A percentile compares a stretch with the other conserved stretches of the same genome.
Evolutionary conservation across 2,888 invertebrate genomes (phyloP).

Genomic region (Oscheius sp.): DNA sequence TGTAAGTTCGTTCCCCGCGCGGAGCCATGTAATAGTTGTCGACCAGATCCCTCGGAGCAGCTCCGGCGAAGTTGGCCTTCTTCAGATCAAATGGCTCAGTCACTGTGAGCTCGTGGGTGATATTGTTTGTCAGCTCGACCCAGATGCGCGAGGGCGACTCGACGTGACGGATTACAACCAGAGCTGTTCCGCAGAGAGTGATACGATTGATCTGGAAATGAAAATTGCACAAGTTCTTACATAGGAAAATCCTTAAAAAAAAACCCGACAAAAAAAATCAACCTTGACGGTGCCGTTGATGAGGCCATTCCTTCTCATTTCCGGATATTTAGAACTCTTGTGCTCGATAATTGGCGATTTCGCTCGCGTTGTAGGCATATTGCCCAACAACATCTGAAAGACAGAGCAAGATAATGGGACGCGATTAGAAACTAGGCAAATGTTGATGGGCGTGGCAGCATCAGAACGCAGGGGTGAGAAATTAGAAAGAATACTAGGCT

Average conservation of each 20-base stretch:
- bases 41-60: neutral
- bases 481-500: neutral
- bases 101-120: slow-evolving; percentile 40
- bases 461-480: neutral
- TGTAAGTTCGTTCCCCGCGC: slow-evolving; percentile 41
- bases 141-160: slow-evolving; percentile 52
- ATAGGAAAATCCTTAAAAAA: too few relatives aligned
- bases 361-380: slow-evolving; percentile 14
- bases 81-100: slow-evolving; percentile 51
- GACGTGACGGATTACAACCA: slow-evolving; percentile 42
- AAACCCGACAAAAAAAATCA: neutral
- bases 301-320: slow-evolving; percentile 28
- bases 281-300: slow-evolving; percentile 5
- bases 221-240: neutral
- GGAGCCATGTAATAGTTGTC: slow-evolving; percentile 46
- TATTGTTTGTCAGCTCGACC: slow-evolving; percentile 50
- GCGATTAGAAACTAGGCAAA: neutral
- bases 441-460: neutral
- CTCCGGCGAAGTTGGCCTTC: slow-evolving; percentile 2
- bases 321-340: slow-evolving; percentile 5
- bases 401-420: neutral
- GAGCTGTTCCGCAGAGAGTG: slow-evolving; percentile 35
- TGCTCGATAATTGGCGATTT: slow-evolving; percentile 26
- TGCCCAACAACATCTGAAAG: slow-evolving; percentile 22
- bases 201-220: slow-evolving; percentile 48